phyloP scores from a whole-genome alignment of 2,888 invertebrate species.

The Amiota mariae region DNA sequence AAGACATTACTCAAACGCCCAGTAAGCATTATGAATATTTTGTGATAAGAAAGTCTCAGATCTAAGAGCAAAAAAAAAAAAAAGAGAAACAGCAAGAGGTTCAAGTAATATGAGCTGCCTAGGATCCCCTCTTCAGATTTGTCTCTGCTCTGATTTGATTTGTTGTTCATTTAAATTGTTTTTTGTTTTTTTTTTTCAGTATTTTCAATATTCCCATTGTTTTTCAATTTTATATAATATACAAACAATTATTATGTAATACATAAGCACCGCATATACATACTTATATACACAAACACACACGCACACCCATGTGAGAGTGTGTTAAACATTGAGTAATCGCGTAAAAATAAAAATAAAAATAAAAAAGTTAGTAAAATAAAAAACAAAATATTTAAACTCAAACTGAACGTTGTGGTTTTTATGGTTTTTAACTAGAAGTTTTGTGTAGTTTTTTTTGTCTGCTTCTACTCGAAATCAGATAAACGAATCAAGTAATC shows the following conservation, averaged over 20 bases:
- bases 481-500: slow-evolving; percentile 49
- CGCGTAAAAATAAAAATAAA: slow-evolving; percentile 36
- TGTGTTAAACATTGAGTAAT: slow-evolving; percentile 14
- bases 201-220: slow-evolving; percentile 26
- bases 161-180: slow-evolving; percentile 3
- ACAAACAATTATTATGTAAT: slow-evolving; percentile 46
- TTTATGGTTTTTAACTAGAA: slow-evolving; percentile 63
- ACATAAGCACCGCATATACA: slow-evolving; percentile 54
- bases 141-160: background rate
- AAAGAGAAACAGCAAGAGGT: no score
- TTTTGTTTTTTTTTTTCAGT: slow-evolving; percentile 42
- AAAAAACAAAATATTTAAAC: slow-evolving; percentile 46
- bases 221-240: slow-evolving; percentile 31
- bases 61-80: no score
- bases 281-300: background rate
- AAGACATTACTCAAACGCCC: slow-evolving; percentile 38
- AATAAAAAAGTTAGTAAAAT: slow-evolving; percentile 60
- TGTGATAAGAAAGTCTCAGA: slow-evolving; percentile 48
- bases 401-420: slow-evolving; percentile 39
- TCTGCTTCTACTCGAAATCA: slow-evolving; percentile 49
- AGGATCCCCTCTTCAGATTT: background rate
- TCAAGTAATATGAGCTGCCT: no score
- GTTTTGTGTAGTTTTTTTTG: slow-evolving; percentile 34
- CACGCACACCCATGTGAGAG: slow-evolving; percentile 1
- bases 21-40: slow-evolving; percentile 51